Evolutionary conservation across 2,888 invertebrate genomes (phyloP).

Genomic region (Theretra japonica): DNA sequence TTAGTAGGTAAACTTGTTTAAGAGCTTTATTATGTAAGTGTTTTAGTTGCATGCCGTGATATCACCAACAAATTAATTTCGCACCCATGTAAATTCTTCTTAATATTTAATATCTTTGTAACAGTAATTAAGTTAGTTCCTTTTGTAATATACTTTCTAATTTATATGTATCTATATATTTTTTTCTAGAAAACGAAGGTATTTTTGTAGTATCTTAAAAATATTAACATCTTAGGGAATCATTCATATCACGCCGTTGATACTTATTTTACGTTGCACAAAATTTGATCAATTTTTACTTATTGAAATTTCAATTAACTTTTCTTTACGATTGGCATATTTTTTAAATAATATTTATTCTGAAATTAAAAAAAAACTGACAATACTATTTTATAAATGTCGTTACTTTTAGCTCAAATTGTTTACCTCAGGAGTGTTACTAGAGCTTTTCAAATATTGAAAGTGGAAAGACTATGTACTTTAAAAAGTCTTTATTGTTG

Average conservation of each 20-base stretch:
- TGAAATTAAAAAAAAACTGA: too few relatives aligned
- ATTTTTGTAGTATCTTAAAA: not conserved
- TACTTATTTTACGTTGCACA: not conserved
- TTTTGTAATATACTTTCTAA: not conserved
- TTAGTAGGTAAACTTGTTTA: constrained; percentile 89
- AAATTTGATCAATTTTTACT: not conserved
- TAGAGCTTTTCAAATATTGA: not conserved
- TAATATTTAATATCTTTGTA: not conserved
- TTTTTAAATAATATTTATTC: not conserved
- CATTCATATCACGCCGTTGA: not conserved
- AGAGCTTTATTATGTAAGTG: constrained; percentile 47
- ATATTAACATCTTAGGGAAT: not conserved
- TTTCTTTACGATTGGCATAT: not conserved
- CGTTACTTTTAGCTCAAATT: not conserved
- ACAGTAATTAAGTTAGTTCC: too few relatives aligned
- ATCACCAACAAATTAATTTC: not conserved
- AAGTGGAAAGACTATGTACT: not conserved
- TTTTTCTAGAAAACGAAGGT: not conserved
- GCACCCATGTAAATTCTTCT: not conserved
- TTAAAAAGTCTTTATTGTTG: not conserved
- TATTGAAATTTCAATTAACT: not conserved
- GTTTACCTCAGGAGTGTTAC: not conserved
- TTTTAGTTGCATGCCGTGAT: constrained; percentile 40
- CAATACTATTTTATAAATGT: not conserved
- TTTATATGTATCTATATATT: not conserved